Conservation (phyloP, 2,113 vertebrate species). For the Ovibos moschatus region DNA sequence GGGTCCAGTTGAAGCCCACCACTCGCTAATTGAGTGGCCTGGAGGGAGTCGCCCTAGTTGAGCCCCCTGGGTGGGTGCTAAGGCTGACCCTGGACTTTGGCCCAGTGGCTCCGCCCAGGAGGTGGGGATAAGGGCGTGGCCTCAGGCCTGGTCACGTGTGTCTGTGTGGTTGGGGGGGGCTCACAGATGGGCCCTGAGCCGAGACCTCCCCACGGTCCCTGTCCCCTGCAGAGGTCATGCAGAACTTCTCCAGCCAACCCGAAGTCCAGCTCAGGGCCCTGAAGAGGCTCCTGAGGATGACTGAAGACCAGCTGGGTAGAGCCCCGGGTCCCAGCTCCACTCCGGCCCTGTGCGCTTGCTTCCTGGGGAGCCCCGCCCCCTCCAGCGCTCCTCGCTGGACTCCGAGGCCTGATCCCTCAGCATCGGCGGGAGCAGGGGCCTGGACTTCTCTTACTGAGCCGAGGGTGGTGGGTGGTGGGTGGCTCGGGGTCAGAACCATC, state of each 20-base stretch:
- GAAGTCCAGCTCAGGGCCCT: slow-evolving; percentile 76
- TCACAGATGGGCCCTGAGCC: background rate
- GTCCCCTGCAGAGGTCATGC: slow-evolving; percentile 78
- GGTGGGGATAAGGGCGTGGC: fast-evolving
- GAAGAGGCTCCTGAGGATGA: slow-evolving; percentile 68
- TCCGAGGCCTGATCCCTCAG: fast-evolving
- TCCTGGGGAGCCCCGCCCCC: too few relatives aligned
- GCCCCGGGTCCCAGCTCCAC: background rate
- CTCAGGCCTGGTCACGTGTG: fast-evolving
- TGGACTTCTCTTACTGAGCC: background rate
- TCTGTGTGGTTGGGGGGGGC: background rate
- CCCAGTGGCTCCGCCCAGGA: fast-evolving
- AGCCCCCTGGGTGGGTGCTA: fast-evolving
- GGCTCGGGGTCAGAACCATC: fast-evolving
- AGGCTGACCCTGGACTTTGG: background rate
- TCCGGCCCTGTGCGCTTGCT: fast-evolving
- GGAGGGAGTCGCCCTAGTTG: background rate
- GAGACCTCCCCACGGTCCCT: fast-evolving
- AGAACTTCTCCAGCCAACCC: slow-evolving; percentile 72
- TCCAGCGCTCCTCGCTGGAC: fast-evolving
- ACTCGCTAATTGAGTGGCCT: too few relatives aligned
- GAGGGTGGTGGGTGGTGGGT: background rate
- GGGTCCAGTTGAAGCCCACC: background rate
- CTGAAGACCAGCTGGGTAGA: slow-evolving; percentile 75
- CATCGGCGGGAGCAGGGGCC: background rate